Evolutionary conservation across 92 coral and sea anemone genomes (phyloP), one percentile per base, ranked within the genome.

Genomic region (Parazoanthus atlanticus): DNA sequence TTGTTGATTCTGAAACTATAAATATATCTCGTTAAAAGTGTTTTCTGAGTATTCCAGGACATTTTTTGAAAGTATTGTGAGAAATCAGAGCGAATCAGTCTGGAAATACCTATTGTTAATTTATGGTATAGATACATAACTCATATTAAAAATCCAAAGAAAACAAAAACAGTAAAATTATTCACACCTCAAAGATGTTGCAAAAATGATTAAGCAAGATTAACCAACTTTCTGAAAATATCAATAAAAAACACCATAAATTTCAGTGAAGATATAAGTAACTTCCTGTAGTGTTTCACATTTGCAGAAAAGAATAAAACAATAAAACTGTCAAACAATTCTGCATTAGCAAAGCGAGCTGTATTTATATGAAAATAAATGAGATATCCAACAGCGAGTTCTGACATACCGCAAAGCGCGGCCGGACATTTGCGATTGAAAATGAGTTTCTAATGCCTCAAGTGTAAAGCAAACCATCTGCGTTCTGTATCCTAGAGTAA

Each of bases 161-260:
- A 46, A 84, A 84, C 78, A 80, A 80, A 80, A 46, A 54, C 40
- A 54, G 5, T 70, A 69, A 49, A 84, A 84, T 84, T 23, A 69
- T 67, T 84, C 65, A 43, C 78, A 84, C 87, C 78, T 84, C 78
- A 28, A 70, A 69, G 52, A 61, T 81, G 75, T 82, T 82, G 86
- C 73, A 84, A 84, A 84, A 69, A n/a, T 31, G 33, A 52, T 84
- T 69, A 84, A 21, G 32, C 21, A 23, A 84, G 87, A 43, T 69
- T 41, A 40, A 69, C 77, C 67, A 83, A 43, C 65, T 34, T 34
- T 6, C 23, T 69, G n/a, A 69, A 69, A 77, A 77, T 12, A 40
- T 78, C 66, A 78, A 78, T 29, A 47, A 10, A 43, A 40, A 26
- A 33, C 19, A 70, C 70, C 61, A 69, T 12, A 69, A 84, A 2